Conservation (phyloP, 2,888 invertebrate species). For the Thysanoteuthis rhombus region DNA sequence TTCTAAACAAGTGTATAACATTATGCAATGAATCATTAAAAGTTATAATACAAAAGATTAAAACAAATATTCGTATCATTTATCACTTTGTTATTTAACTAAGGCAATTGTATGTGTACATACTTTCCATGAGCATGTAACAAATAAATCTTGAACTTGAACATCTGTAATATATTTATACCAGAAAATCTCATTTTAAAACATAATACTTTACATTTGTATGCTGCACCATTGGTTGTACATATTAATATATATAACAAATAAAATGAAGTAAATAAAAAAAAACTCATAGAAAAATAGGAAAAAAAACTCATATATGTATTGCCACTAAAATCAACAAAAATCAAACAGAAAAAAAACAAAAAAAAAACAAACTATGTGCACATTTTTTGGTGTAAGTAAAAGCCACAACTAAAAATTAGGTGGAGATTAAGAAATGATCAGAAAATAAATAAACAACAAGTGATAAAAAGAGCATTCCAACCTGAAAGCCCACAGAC, state of each 20-base stretch:
- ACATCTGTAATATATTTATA: neutral
- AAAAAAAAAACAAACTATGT: neutral
- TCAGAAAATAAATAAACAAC: neutral
- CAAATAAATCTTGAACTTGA: neutral
- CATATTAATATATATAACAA: neutral
- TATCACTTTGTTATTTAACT: neutral
- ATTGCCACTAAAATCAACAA: neutral
- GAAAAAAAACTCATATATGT: neutral
- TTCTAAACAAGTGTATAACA: too few species aligned
- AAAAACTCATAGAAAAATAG: neutral
- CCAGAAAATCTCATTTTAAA: neutral
- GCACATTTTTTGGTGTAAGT: neutral
- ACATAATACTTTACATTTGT: neutral
- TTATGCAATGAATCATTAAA: too few species aligned
- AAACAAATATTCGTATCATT: neutral
- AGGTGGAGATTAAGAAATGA: neutral
- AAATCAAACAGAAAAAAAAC: neutral
- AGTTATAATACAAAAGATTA: too few species aligned
- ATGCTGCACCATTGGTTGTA: neutral
- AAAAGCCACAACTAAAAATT: slow-evolving; percentile 1
- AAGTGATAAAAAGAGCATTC: neutral
- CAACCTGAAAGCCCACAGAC: neutral
- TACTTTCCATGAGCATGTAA: neutral
- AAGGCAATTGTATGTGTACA: neutral
- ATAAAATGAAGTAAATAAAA: neutral